These are phyloP conservation scores for Hesperia comma DNA, from an alignment of 2,888 invertebrate species.

Conservation along the genomic window DNA sequence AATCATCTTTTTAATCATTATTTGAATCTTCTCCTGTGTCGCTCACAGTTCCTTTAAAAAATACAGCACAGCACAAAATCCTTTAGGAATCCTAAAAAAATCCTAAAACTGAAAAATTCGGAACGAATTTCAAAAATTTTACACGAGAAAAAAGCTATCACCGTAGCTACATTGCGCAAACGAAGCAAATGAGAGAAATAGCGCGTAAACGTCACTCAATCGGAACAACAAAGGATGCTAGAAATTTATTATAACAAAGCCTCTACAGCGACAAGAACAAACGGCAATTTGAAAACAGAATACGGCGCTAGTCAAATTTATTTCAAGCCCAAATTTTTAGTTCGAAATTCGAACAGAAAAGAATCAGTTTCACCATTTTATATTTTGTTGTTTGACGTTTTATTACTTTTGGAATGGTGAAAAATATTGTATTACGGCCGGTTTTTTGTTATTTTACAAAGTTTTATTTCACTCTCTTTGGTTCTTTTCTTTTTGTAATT, in stretches of 20 bases:
- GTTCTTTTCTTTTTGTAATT: too few species aligned
- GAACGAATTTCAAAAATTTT: background rate
- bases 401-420: too few species aligned
- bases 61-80: too few species aligned
- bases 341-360: slow-evolving; percentile 27
- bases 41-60: too few species aligned
- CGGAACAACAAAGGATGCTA: slow-evolving; percentile 26
- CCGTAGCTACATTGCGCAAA: slow-evolving; percentile 6
- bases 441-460: too few species aligned
- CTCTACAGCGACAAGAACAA: slow-evolving; percentile 32
- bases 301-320: slow-evolving; percentile 19
- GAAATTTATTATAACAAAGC: slow-evolving; percentile 36
- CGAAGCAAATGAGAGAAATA: slow-evolving; percentile 31
- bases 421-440: too few species aligned
- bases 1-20: too few species aligned
- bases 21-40: too few species aligned
- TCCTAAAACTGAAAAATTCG: background rate
- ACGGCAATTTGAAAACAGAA: slow-evolving; percentile 34
- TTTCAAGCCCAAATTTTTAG: slow-evolving; percentile 29
- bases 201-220: slow-evolving; percentile 35
- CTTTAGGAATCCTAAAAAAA: background rate
- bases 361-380: slow-evolving; percentile 13
- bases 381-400: background rate
- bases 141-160: background rate
- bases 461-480: too few species aligned